Base-by-base conservation (phyloP, 2,888 invertebrate genomes). In the Fragum sueziense region DNA sequence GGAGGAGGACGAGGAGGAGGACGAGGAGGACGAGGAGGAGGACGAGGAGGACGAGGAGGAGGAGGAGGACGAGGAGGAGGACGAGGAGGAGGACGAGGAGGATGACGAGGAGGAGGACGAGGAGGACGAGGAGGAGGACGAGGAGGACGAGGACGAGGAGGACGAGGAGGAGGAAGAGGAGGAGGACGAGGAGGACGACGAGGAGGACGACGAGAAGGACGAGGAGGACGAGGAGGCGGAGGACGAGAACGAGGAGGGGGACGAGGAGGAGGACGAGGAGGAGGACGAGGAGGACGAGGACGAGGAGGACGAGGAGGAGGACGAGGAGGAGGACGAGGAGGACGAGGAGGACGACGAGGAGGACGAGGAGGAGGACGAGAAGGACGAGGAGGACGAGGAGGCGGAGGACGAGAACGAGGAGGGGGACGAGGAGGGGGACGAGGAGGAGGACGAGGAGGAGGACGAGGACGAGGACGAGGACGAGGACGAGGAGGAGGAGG, bases 361-460 rank as follows among this genome's bases (percentile, higher is more conserved):
- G n/a, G n/a, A n/a, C n/a, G n/a, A n/a, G n/a, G n/a, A n/a, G 67
- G 54, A 25, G 67, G 37, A 57, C 6, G 25, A 54, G 22, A 25
- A 68, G 20, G 51, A 25, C 11, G 57, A 22, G 22, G 54, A 62
- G 27, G 2, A 17, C 9, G 11, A 17, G 17, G 9, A 17, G 41
- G 41, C 9, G 41, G 41, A 41, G 41, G 41, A 41, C 33, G n/a
- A 62, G 72, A 9, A 37, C 33, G 57, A 31, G 67, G 67, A 37
- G 67, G 57, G 57, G 22, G 34, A 68, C 33, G 27, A 74, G 27
- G 62, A 54, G 22, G 54, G 31, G 33, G 65, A 70, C 27, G 2
- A 62, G 6, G 47, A 57, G 29, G 25, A 51, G 51, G 33, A 11
- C 37, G 70, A 31, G 29, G n/a, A 52, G 17, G 31, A 17, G 17